A percentile compares a stretch with the other conserved stretches of the same genome.
phyloP scores from a whole-genome alignment of 2,888 invertebrate species.

The Crioceris asparagi region DNA sequence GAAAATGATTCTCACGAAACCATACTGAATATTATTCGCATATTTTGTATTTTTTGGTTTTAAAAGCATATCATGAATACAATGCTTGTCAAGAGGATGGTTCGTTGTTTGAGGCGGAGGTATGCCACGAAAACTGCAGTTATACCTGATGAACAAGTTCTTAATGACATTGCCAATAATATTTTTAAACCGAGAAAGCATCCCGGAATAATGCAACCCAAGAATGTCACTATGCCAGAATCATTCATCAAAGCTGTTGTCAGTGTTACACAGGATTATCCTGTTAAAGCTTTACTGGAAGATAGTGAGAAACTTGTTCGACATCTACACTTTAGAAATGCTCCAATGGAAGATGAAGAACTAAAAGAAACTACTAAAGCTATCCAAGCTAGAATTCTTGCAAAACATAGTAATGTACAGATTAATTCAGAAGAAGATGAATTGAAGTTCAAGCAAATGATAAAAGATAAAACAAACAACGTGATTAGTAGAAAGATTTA shows the following conservation, averaged over 20 bases:
- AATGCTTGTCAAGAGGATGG: too few relatives aligned
- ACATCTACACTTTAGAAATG: constrained; percentile 51
- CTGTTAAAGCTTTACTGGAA: constrained; percentile 43
- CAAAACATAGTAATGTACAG: constrained; percentile 31
- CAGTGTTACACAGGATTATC: constrained; percentile 45
- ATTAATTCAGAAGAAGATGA: constrained; percentile 36
- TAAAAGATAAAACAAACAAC: constrained; percentile 45
- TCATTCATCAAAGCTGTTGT: constrained; percentile 48
- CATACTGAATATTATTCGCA: too few relatives aligned
- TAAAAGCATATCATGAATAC: too few relatives aligned
- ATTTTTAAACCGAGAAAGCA: constrained; percentile 56
- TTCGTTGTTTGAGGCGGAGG: too few relatives aligned
- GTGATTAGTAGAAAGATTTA: constrained; percentile 52
- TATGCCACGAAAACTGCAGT: too few relatives aligned
- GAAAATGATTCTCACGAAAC: too few relatives aligned
- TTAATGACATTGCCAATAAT: constrained; percentile 42
- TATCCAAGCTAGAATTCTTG: constrained; percentile 30
- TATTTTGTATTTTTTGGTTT: too few relatives aligned
- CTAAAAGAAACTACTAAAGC: constrained; percentile 39
- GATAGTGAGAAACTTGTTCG: constrained; percentile 46
- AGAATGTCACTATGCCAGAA: constrained; percentile 46
- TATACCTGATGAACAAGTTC: constrained; percentile 42
- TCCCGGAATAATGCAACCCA: constrained; percentile 54
- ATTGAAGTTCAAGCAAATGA: constrained; percentile 37
- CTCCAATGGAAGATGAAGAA: constrained; percentile 52